Percentiles rank a stretch among this genome's conserved stretches.
These are phyloP conservation scores for Megalops cyprinoides DNA, from an alignment of 2,797 vertebrate species.

Conservation along the genomic window DNA sequence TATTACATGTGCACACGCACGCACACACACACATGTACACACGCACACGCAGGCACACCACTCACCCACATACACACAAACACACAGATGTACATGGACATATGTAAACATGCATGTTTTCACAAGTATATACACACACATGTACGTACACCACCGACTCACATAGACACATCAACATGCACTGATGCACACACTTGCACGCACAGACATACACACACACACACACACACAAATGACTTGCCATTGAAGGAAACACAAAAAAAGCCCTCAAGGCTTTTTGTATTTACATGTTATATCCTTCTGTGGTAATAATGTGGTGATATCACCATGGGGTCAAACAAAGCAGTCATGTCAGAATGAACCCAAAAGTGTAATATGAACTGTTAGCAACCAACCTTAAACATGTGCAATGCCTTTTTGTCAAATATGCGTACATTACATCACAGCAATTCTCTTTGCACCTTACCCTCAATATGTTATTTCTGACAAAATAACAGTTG, in stretches of 20 bases:
- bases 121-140: background rate
- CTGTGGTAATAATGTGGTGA: background rate
- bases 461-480: background rate
- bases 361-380: background rate
- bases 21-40: background rate
- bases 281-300: background rate
- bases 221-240: background rate
- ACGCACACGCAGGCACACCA: background rate
- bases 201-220: background rate
- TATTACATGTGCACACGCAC: background rate
- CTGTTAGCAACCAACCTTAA: background rate
- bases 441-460: background rate
- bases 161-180: background rate
- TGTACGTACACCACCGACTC: background rate
- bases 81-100: background rate
- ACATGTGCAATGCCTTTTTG: background rate
- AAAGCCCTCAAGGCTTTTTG: background rate
- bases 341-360: background rate
- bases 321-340: background rate
- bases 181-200: background rate
- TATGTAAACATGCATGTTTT: background rate
- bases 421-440: background rate
- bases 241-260: background rate
- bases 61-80: background rate
- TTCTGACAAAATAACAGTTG: constrained; percentile 11